These are phyloP conservation scores for Catamblyrhynchus diadema DNA, from an alignment of 2,797 vertebrate genomes.

Conservation along the genomic window DNA sequence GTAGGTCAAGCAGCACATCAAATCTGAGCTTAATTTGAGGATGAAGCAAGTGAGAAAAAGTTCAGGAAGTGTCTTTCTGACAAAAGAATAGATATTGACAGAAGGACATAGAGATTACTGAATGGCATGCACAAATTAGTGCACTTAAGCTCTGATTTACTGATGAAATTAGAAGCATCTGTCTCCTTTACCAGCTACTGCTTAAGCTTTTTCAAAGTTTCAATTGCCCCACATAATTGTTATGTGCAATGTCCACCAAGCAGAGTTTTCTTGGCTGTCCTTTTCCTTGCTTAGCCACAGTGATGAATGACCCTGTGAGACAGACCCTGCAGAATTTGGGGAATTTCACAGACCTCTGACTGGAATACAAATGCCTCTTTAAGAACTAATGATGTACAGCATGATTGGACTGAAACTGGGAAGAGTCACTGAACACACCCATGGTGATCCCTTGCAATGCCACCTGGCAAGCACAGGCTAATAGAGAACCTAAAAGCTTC, in stretches of 20 bases:
- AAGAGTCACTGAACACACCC: not conserved
- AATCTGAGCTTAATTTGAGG: not conserved
- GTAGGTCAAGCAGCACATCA: not conserved
- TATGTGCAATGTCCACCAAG: not conserved
- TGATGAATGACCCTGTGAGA: not conserved
- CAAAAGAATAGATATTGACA: not conserved
- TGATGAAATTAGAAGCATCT: constrained; percentile 1
- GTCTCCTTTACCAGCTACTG: not conserved
- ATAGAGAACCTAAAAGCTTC: not conserved
- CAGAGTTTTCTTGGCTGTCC: not conserved
- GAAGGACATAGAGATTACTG: not conserved
- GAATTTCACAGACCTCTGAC: not conserved
- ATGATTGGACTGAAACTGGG: not conserved
- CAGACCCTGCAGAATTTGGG: not conserved
- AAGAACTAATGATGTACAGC: not conserved
- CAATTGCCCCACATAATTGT: not conserved
- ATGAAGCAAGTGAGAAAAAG: not conserved
- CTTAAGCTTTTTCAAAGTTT: not conserved
- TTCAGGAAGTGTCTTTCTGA: not conserved
- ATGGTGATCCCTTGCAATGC: rapidly evolving
- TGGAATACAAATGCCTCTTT: not conserved
- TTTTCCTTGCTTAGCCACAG: not conserved
- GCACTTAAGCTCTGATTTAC: not conserved
- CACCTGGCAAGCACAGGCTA: not conserved
- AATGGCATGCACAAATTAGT: not conserved